Evolutionary conservation across 2,888 invertebrate species (phyloP).

Genomic region (Andrena trimmerana): DNA sequence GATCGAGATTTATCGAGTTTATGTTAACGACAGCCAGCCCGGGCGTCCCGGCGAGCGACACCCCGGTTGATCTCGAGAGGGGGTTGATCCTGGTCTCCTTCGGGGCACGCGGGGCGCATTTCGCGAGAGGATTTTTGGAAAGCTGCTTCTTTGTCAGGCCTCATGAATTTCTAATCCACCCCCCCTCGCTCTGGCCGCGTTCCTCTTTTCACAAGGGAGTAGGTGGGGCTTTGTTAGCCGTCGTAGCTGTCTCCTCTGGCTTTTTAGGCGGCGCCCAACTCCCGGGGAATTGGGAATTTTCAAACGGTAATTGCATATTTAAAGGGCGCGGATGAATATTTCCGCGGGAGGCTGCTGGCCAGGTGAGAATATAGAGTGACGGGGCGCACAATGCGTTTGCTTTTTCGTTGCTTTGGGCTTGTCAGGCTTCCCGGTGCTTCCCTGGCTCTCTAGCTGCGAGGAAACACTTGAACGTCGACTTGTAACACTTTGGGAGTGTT

Average conservation of each 20-base stretch:
- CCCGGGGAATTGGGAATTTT: conserved; percentile 52
- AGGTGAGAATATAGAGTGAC: not conserved
- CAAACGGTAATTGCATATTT: conserved; percentile 61
- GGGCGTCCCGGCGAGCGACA: conserved; percentile 28
- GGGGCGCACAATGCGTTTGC: not conserved
- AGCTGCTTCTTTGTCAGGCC: conserved; percentile 51
- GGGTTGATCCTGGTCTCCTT: conserved; percentile 27
- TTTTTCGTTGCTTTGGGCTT: not conserved
- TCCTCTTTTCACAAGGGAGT: conserved; percentile 41
- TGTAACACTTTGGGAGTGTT: not conserved
- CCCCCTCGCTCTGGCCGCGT: conserved; percentile 20
- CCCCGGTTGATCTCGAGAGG: conserved; percentile 42
- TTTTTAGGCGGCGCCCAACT: conserved; percentile 36
- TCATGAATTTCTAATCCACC: conserved; percentile 60
- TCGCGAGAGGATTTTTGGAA: conserved; percentile 57
- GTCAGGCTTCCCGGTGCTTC: not conserved
- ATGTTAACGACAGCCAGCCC: conserved; percentile 59
- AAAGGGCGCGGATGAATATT: conserved; percentile 53
- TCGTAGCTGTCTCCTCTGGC: conserved; percentile 15
- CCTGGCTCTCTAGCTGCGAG: not conserved
- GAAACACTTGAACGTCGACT: not conserved
- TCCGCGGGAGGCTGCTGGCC: conserved; percentile 1
- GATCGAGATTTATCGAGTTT: conserved; percentile 68
- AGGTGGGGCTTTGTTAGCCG: conserved; percentile 38
- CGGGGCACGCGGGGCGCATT: conserved; percentile 7